Evolutionary conservation across 2,888 invertebrate genomes (phyloP), one percentile per base, ranked within the genome.

Genomic region (Crossocerus cetratus): DNA sequence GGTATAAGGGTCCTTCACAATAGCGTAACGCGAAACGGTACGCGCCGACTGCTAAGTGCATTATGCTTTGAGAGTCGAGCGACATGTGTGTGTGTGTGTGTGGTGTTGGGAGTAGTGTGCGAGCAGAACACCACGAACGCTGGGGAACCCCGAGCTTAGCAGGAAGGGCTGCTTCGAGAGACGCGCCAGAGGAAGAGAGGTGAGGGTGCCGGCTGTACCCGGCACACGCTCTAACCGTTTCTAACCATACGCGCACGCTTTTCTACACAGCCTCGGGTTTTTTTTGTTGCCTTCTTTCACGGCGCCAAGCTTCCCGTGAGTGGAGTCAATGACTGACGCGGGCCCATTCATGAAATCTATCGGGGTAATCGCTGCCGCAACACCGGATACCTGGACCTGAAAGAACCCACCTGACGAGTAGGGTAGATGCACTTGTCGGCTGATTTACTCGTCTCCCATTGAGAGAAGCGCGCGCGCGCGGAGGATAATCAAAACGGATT

Each of bases 21-120:
- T 85, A 74, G 81, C 78, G 84, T 84, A 86, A 86, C 81, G 76
- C 78, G 84, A 86, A 84, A 83, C 87, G 86, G 85, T 82, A 84
- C 81, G 71, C 80, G 80, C 76, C 70, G 67, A 78, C 76, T 75
- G 79, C 82, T 79, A 82, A 84, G 83, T 82, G 83, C 82, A 86
- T 86, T 85, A 82, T 79, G 82, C 82, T 79, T 74, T 72, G 64
- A 69, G 75, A 80, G 69, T n/a, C n/a, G 71, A 62, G 69, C 61
- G 45, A 18, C 54, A 69, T 43, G 18, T 18, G 18, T 56, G 49
- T 43, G 18, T 18, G 18, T 56, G 49, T 42, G 60, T 49, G 45
- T 49, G 69, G 16, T 22, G 32, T 43, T 57, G 59, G 59, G 42
- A 49, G 55, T 57, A 18, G 58, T 58, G 11, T 53, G 62, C 45